Evolutionary conservation across 2,797 vertebrate genomes (phyloP), one percentile per base, ranked within the genome.

Genomic region (Botia kubotai): DNA sequence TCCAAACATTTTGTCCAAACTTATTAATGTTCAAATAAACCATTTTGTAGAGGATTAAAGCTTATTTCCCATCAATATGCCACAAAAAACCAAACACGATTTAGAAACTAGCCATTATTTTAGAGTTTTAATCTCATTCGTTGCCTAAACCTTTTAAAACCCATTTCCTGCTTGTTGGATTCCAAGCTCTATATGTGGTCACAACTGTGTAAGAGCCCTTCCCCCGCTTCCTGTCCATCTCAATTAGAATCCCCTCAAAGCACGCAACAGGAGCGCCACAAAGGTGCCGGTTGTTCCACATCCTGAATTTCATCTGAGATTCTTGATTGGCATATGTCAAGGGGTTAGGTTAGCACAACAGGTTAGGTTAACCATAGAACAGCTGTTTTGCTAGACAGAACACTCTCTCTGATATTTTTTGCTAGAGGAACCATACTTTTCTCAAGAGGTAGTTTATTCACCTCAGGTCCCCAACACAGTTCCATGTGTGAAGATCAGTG

Each of bases 211-310:
- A 77, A 83, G 85, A 85, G 89, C 90, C 92, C 93, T 90, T 91
- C 94, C 93, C 91, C 93, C 85, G 88, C 93, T 96, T 96, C 95
- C 94, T 95, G 94, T 92, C 92, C 86, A 88, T 93, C 89, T 95
- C 94, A 92, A 94, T 96, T 95, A 95, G 91, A 91, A 89, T 86
- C 89, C 92, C 90, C 89, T 88, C 89, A 94, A 92, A 89, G 91
- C 91, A 92, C 86, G 89, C 77, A 6, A 89, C 87, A 63, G 86
- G 87, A 84, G 89, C 85, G n/a, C 79, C 92, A 95, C 93, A 96
- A 94, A 95, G 95, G 93, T 94, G 84, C 88, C 90, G 93, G 80
- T 94, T 95, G 93, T 94, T 94, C 89, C 88, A 85, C 1, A 14
- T 89, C 89, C 88, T 87, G 83, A 86, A 69, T 85, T 75, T 88